Base-by-base conservation (phyloP, 1,140 invertebrate genomes). In the Drosophila pallidifrons region DNA sequence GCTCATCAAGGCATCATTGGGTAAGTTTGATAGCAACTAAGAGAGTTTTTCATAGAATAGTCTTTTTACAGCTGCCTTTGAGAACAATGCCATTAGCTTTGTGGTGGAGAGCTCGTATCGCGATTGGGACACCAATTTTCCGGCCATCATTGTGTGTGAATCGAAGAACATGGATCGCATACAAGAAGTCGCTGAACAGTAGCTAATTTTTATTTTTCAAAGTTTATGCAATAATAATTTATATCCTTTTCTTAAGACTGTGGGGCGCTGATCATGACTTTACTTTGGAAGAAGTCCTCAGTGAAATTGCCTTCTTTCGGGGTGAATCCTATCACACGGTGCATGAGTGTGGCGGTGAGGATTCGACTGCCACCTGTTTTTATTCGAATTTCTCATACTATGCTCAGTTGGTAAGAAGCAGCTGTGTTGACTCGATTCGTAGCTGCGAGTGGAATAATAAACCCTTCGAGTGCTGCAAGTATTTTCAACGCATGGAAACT, bases 51-150 rank as follows among this genome's bases (percentile, higher is more conserved):
- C 10, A 38, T n/a, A 43, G 13, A 20, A 30, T 10, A 11, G 43
- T 25, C 16, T 10, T 57, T 4, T 11, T 7, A 25, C 1, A 92
- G 92, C 81, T 46, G 92, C 83, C 49, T 93, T 90, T 69, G 81
- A 91, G 52, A 91, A 93, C 32, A 92, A 92, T 90, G 93, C 95
- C 0, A 95, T 96, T 58, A 96, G 95, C 57, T 96, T 96, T 78
- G 95, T 95, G 5, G 94, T 95, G 11, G 95, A 96, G 70, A 96
- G 95, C 1, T 95, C 93, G 1, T 96, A 96, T 82, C 93, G 95
- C 11, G 94, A 95, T 66, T 96, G 96, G 95, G 92, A 95, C 71
- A 95, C 95, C 0, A 82, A 95, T 25, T 96, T 96, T 68, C 95
- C 96, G 0, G 93, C 95, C 0, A 91, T 96, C 45, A 93, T 94